These are phyloP conservation scores for Rhynchotus rufescens DNA, from an alignment of 2,797 vertebrate genomes.

Conservation along the genomic window DNA sequence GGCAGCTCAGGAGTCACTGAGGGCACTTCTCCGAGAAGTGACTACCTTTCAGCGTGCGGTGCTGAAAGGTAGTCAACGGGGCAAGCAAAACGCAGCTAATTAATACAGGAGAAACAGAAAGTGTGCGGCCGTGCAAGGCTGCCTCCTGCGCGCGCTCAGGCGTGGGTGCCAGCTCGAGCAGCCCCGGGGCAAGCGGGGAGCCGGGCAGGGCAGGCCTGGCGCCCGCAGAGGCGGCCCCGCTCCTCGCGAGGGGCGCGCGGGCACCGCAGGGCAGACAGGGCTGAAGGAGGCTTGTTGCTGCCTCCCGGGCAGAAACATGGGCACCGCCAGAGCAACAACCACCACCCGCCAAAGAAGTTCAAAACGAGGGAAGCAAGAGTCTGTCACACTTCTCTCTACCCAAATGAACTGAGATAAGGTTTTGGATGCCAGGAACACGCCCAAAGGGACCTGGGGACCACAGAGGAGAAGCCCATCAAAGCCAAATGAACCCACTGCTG, in stretches of 20 bases:
- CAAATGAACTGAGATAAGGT: not conserved
- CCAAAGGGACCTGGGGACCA: not conserved
- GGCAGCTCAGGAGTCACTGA: not conserved
- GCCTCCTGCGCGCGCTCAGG: not conserved
- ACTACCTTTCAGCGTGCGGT: fast-evolving
- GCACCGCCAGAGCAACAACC: conserved; percentile 5
- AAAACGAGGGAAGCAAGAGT: not conserved
- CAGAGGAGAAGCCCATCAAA: not conserved
- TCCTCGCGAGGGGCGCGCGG: no score
- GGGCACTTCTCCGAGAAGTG: not conserved
- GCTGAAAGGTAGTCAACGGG: not conserved
- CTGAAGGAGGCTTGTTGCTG: fast-evolving
- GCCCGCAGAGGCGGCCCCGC: no score
- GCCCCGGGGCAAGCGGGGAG: no score
- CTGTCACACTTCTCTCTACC: not conserved
- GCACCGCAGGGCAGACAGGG: no score
- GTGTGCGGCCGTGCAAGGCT: not conserved
- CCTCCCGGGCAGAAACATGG: not conserved
- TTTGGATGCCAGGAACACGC: not conserved
- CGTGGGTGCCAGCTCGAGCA: no score
- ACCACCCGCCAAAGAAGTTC: not conserved
- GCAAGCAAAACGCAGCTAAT: not conserved
- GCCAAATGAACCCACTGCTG: not conserved
- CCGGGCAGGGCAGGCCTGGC: no score
- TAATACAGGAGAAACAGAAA: not conserved